Evolutionary conservation across 2,797 vertebrate genomes (phyloP).

Genomic region (Alosa sapidissima): DNA sequence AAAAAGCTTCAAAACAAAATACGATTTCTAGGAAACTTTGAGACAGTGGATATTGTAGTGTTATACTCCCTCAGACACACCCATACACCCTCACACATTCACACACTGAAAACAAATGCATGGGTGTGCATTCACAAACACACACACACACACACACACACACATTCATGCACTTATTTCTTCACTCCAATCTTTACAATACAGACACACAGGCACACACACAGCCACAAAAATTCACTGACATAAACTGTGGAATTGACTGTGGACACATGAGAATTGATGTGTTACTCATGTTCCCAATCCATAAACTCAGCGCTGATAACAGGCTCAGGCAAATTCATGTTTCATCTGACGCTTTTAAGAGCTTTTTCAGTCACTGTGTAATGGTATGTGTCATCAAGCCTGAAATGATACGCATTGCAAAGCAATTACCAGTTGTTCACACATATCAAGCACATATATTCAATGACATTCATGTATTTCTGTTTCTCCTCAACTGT

Average conservation of each 20-base stretch:
- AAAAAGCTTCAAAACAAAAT: slow-evolving; percentile 11
- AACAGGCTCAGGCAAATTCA: not conserved
- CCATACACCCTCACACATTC: slow-evolving; percentile 29
- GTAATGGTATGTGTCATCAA: not conserved
- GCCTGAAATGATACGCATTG: not conserved
- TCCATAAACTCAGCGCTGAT: slow-evolving; percentile 1
- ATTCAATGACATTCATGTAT: not conserved
- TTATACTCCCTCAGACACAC: not conserved
- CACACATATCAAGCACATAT: not conserved
- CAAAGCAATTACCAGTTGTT: not conserved
- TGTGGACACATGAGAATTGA: not conserved
- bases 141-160: not conserved
- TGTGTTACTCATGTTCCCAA: not conserved
- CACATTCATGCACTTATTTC: not conserved
- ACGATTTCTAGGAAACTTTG: slow-evolving; percentile 11
- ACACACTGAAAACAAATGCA: slow-evolving; percentile 25
- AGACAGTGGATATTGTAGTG: not conserved
- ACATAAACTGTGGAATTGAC: not conserved
- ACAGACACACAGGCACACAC: not conserved
- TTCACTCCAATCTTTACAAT: not conserved
- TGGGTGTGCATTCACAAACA: not conserved
- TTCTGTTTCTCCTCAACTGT: not conserved
- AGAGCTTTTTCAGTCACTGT: slow-evolving; percentile 10
- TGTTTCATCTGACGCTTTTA: not conserved
- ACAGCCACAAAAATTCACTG: not conserved